phyloP scores from a whole-genome alignment of 2,888 invertebrate species.

The Dastarcus helophoroides region DNA sequence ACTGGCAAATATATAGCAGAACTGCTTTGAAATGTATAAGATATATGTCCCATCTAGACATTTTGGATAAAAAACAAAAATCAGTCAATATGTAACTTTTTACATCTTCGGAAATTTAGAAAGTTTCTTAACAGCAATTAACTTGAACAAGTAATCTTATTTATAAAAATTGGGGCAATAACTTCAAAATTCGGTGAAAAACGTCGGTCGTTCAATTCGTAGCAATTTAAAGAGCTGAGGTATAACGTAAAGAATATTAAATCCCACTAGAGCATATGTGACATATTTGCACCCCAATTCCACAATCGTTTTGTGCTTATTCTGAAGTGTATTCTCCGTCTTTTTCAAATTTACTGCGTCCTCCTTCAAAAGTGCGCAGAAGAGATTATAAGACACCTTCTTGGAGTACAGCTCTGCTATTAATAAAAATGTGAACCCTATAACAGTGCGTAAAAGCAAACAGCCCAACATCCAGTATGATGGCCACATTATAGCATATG shows the following conservation, averaged over 20 bases:
- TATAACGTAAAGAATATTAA: conserved; percentile 63
- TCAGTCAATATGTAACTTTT: no score
- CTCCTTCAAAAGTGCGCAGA: conserved; percentile 57
- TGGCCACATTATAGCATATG: conserved; percentile 71
- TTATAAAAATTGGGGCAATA: no score
- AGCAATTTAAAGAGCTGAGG: conserved; percentile 68
- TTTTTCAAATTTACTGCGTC: conserved; percentile 54
- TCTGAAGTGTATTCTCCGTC: conserved; percentile 52
- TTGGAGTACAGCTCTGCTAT: conserved; percentile 58
- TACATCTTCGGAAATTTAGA: no score
- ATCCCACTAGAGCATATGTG: conserved; percentile 67
- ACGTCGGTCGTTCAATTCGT: conserved; percentile 68
- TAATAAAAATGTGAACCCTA: conserved; percentile 67
- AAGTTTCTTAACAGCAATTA: no score
- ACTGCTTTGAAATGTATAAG: no score
- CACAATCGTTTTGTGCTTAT: conserved; percentile 61
- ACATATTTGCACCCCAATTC: conserved; percentile 78
- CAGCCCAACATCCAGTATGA: conserved; percentile 59
- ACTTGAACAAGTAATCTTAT: no score
- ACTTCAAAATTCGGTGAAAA: conserved; percentile 72
- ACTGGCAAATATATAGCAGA: no score
- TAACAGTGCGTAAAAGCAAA: conserved; percentile 53
- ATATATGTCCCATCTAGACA: no score
- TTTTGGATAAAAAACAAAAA: no score
- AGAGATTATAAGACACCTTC: conserved; percentile 52